These are phyloP conservation scores for Misgurnus anguillicaudatus DNA, from an alignment of 2,113 vertebrate species.

Conservation along the genomic window DNA sequence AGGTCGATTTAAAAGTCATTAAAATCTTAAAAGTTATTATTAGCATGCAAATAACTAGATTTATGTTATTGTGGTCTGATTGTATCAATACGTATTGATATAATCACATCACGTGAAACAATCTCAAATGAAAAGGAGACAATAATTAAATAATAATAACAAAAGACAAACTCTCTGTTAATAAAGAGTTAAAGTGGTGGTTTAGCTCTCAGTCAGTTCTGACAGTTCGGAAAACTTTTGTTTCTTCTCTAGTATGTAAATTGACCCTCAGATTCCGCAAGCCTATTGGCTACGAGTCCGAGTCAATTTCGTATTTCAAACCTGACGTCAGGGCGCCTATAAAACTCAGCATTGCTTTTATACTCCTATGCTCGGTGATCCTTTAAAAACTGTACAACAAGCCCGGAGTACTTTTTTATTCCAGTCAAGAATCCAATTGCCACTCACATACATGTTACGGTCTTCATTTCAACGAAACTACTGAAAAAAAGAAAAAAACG, in stretches of 20 bases:
- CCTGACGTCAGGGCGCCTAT: constrained; percentile 93
- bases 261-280: constrained; percentile 66
- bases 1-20: too few relatives aligned
- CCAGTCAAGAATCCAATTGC: constrained; percentile 74
- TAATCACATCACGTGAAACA: neutral
- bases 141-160: neutral
- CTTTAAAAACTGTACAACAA: constrained; percentile 81
- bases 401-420: constrained; percentile 70
- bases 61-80: neutral
- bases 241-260: constrained; percentile 93
- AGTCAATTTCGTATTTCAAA: constrained; percentile 85
- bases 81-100: neutral
- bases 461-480: constrained; percentile 77
- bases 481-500: constrained; percentile 63
- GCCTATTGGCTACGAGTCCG: constrained; percentile 84
- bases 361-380: constrained; percentile 92
- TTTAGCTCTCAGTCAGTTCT: constrained; percentile 81
- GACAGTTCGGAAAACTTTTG: constrained; percentile 86
- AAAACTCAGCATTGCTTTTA: constrained; percentile 97
- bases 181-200: constrained; percentile 66
- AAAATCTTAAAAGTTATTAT: too few relatives aligned
- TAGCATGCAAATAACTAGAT: neutral
- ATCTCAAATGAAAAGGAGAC: neutral
- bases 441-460: constrained; percentile 75
- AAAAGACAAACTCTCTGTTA: neutral